Base-by-base conservation (phyloP, 2,113 vertebrate species). In the Pollimyrus isidori region DNA sequence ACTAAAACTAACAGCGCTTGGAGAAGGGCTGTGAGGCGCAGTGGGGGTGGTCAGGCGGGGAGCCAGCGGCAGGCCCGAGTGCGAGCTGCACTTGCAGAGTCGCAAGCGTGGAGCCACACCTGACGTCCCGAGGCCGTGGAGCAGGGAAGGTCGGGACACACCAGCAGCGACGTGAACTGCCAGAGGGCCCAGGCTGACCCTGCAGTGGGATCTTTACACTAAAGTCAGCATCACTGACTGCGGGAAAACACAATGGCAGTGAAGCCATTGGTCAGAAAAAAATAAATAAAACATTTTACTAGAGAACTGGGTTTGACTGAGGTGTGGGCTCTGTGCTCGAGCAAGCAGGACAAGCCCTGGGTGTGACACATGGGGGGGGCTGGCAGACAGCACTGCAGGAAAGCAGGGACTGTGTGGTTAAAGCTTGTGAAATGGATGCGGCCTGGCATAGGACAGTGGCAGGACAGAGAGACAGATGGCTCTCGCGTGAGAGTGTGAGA, bases 1-100 rank as follows among this genome's bases (percentile, higher is more conserved):
- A 92, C 91, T 2, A 93, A 94, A 95, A 94, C 94, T 94, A 95
- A 95, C 94, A 94, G 86, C 26, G 89, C 90, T 91, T 89, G 90
- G 92, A 92, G 92, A 91, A 89, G 91, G 91, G 93, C 35, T 15
- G 45, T 7, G 7, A 1, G 6, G 39, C 23, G 7, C 42, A 6
- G 26, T 9, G 39, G 48, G 53, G 21, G 69, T 13, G 13, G 58
- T 1, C 15, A 3, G 30, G n/a, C 21, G 11, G 26, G n/a, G 50
- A 21, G 15, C n/a, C 83, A 3, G 1, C 39, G 19, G 45, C 23
- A n/a, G 23, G 21, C 21, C 17, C 17, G 52, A 19, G 52, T 53
- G 17, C 4, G 52, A 53, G 17, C 7, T 48, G 19, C 82, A 85
- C 45, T 3, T 17, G 4, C 17, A 19, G 52, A 19, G 17, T 19